These are phyloP conservation scores for Plutomurus gul DNA, from an alignment of 1,140 invertebrate species.

Conservation along the genomic window DNA sequence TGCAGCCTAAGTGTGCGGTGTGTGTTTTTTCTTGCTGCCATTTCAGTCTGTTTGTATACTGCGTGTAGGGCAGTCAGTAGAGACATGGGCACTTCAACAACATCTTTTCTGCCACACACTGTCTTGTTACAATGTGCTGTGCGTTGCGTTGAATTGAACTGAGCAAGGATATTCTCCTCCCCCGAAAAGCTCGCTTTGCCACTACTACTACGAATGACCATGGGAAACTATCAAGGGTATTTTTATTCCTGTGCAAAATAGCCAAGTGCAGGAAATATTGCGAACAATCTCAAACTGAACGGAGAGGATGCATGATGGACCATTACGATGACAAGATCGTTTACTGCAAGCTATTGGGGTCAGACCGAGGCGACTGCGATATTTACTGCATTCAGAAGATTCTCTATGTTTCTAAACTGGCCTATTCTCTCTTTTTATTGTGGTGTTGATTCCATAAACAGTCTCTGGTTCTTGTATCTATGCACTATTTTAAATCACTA, in stretches of 20 bases:
- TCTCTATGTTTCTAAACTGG: no score
- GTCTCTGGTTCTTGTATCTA: no score
- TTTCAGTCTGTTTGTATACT: no score
- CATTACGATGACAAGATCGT: conserved; percentile 1
- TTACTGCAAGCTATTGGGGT: not conserved
- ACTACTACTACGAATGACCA: not conserved
- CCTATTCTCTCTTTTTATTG: no score
- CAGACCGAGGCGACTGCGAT: not conserved
- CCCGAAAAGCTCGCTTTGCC: not conserved
- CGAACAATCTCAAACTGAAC: not conserved
- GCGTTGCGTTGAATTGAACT: not conserved
- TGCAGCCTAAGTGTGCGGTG: no score
- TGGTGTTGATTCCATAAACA: no score
- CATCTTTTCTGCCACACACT: no score
- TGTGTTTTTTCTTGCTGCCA: no score
- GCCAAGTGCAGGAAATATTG: conserved; percentile 9
- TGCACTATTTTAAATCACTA: no score
- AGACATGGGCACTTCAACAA: no score
- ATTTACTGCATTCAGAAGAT: no score
- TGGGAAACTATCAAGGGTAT: conserved; percentile 11
- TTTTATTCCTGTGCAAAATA: conserved; percentile 14
- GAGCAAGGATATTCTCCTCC: conserved; percentile 2
- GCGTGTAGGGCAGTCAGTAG: no score
- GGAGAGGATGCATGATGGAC: not conserved
- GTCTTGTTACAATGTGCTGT: not conserved